Percentiles rank a stretch among this genome's conserved stretches.
These are phyloP conservation scores for Myotis brandtii DNA, from an alignment of 2,113 vertebrate genomes.

Conservation along the genomic window DNA sequence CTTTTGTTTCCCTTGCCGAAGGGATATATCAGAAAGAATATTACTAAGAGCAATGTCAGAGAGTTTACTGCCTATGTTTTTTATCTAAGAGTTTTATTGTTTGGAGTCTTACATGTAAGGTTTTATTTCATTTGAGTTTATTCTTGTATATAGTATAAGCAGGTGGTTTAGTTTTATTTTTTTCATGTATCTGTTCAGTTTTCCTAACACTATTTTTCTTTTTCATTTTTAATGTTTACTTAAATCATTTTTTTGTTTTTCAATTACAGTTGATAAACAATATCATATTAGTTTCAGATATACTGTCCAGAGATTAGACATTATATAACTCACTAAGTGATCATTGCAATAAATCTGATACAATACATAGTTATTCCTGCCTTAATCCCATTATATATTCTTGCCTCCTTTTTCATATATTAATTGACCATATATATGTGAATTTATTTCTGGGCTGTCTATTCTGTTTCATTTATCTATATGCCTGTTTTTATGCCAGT, in stretches of 20 bases:
- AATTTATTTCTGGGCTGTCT: background rate
- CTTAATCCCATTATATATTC: background rate
- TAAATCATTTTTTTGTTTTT: background rate
- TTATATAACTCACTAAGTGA: background rate
- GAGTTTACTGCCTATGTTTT: background rate
- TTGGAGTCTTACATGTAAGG: background rate
- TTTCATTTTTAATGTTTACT: background rate
- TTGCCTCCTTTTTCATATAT: background rate
- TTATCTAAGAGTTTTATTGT: background rate
- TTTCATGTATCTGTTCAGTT: background rate
- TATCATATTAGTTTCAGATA: background rate
- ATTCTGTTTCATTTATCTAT: background rate
- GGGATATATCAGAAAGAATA: background rate
- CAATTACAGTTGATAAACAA: background rate
- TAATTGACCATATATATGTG: background rate
- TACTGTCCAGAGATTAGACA: background rate
- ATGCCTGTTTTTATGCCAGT: background rate
- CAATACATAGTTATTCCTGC: background rate
- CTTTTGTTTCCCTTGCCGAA: background rate
- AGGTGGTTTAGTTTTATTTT: background rate
- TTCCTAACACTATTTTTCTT: background rate
- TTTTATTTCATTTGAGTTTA: background rate
- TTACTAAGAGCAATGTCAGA: background rate
- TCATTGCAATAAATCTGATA: background rate
- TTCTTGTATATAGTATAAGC: background rate